phyloP scores from a whole-genome alignment of 2,797 vertebrate species.

The Eidolon dupreanum region DNA sequence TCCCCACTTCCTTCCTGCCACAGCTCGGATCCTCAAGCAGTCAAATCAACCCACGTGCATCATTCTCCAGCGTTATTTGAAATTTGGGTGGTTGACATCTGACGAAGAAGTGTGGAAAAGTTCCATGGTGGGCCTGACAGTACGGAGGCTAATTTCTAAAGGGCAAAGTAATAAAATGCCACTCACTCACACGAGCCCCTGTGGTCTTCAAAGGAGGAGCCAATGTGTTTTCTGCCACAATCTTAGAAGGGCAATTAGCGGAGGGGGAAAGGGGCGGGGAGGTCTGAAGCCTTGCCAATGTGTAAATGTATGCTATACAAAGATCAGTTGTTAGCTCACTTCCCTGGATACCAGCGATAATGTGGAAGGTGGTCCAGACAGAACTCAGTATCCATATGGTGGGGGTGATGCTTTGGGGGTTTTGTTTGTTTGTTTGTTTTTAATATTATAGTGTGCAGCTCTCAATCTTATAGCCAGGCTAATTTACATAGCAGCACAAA shows the following conservation, averaged over 20 bases:
- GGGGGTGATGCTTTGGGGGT: neutral
- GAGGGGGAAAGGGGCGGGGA: neutral
- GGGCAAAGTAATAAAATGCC: constrained; percentile 46
- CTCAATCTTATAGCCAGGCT: neutral
- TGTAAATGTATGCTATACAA: neutral
- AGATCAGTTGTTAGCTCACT: neutral
- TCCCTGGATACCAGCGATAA: neutral
- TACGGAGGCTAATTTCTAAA: constrained; percentile 19
- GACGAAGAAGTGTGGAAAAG: neutral
- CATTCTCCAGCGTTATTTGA: neutral
- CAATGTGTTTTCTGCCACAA: constrained; percentile 17
- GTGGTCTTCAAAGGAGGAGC: constrained; percentile 40
- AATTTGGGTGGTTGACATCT: neutral
- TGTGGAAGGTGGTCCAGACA: neutral
- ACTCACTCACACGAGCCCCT: constrained; percentile 32
- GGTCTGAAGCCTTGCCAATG: neutral
- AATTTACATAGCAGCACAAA: neutral
- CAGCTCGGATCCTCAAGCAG: neutral
- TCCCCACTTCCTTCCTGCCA: neutral
- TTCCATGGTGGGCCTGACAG: neutral
- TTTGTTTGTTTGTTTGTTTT: constrained; percentile 7
- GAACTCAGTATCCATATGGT: neutral
- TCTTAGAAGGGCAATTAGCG: constrained; percentile 9
- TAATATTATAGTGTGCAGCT: neutral
- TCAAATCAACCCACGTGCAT: neutral